Conservation (phyloP, 1,140 invertebrate genomes). For the Zeugodacus cucurbitae region DNA sequence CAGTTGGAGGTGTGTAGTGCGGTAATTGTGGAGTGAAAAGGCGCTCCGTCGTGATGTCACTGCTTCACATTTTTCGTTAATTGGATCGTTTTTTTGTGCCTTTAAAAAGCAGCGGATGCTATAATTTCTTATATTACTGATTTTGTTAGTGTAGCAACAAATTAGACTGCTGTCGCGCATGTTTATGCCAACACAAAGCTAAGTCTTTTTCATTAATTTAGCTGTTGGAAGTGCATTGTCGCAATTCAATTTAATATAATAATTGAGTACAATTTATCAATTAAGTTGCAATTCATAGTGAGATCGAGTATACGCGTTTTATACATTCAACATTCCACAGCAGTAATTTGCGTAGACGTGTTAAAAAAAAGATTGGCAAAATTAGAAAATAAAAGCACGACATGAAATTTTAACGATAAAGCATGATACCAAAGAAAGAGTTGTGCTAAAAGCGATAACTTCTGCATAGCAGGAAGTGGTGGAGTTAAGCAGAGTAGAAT, state of each 20-base stretch:
- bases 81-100: background rate
- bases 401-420: background rate
- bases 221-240: background rate
- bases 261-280: conserved; percentile 33
- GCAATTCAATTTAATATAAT: conserved; percentile 39
- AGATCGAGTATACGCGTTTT: conserved; percentile 44
- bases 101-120: background rate
- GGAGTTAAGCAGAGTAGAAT: background rate
- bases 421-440: background rate
- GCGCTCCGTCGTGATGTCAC: conserved; percentile 57
- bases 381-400: conserved; percentile 56
- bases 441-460: background rate
- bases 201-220: conserved; percentile 1
- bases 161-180: conserved; percentile 42
- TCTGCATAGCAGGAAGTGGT: background rate
- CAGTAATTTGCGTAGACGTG: conserved; percentile 51
- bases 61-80: conserved; percentile 47
- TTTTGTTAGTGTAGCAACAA: background rate
- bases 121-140: background rate
- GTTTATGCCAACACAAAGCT: background rate
- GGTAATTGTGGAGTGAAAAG: background rate
- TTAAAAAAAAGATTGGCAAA: background rate
- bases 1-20: background rate
- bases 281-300: conserved; percentile 23
- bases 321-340: conserved; percentile 50